These are phyloP conservation scores for Pipa parva DNA, from an alignment of 2,113 vertebrate genomes.

Conservation along the genomic window DNA sequence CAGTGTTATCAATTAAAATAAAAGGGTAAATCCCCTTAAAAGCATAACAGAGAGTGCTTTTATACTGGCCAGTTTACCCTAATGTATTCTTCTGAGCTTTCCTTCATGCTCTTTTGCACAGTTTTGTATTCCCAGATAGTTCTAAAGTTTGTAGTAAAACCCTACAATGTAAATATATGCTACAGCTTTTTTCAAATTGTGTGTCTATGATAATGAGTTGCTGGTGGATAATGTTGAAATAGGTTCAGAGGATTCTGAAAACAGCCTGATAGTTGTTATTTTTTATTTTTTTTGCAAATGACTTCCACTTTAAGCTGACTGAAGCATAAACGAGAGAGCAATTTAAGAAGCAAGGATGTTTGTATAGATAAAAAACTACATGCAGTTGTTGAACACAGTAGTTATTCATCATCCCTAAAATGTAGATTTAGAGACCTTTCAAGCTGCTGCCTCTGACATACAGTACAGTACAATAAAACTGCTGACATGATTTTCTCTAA, in stretches of 20 bases:
- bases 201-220: slow-evolving; percentile 5
- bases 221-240: slow-evolving; percentile 28
- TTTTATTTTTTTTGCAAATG: slow-evolving; percentile 34
- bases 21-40: no score
- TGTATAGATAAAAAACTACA: slow-evolving; percentile 43
- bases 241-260: slow-evolving; percentile 28
- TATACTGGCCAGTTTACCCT: no score
- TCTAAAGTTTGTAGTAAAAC: no score
- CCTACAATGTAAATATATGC: no score
- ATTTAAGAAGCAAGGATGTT: slow-evolving; percentile 37
- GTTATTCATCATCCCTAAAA: slow-evolving; percentile 49
- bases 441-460: slow-evolving; percentile 31
- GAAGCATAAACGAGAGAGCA: slow-evolving; percentile 30
- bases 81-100: no score
- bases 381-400: slow-evolving; percentile 36
- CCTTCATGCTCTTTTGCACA: no score
- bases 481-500: slow-evolving; percentile 36
- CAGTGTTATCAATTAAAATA: no score
- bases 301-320: slow-evolving; percentile 40
- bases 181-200: slow-evolving; percentile 23
- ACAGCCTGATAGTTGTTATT: slow-evolving; percentile 43
- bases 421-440: slow-evolving; percentile 45
- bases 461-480: slow-evolving; percentile 33
- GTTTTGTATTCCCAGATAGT: no score
- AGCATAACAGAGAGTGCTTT: no score